phyloP scores from a whole-genome alignment of 2,888 invertebrate species.

The Hydropsyche betteni region DNA sequence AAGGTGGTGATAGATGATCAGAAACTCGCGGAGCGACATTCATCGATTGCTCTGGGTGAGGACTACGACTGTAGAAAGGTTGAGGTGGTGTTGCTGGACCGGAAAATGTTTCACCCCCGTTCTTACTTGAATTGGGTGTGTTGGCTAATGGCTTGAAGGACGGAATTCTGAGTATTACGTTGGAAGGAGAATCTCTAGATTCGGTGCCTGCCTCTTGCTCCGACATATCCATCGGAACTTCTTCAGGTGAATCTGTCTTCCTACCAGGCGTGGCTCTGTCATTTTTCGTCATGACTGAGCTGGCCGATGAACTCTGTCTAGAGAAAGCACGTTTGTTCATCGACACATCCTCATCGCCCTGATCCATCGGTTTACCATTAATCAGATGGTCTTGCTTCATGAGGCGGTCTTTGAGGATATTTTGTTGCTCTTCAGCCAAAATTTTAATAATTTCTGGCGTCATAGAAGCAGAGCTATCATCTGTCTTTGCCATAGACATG shows the following conservation, averaged over 20 bases:
- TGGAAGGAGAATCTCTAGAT: slow-evolving; percentile 67
- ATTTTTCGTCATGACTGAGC: slow-evolving; percentile 57
- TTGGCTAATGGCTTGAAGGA: slow-evolving; percentile 79
- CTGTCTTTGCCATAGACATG: slow-evolving; percentile 57
- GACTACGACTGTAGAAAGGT: slow-evolving; percentile 58
- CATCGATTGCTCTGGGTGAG: slow-evolving; percentile 59
- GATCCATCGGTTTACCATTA: slow-evolving; percentile 53
- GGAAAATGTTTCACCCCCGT: slow-evolving; percentile 62
- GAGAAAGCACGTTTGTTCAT: slow-evolving; percentile 56
- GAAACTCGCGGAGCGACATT: slow-evolving; percentile 58
- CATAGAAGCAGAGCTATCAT: slow-evolving; percentile 57
- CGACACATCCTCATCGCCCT: slow-evolving; percentile 46
- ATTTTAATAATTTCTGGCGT: slow-evolving; percentile 68
- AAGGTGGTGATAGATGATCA: slow-evolving; percentile 62
- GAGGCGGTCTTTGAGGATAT: slow-evolving; percentile 54
- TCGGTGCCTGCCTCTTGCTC: slow-evolving; percentile 55
- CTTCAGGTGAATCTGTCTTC: slow-evolving; percentile 59
- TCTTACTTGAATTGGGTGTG: slow-evolving; percentile 64
- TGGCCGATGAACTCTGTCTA: slow-evolving; percentile 58
- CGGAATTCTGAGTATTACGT: slow-evolving; percentile 91
- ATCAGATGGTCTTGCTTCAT: slow-evolving; percentile 51
- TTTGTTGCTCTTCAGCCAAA: slow-evolving; percentile 66
- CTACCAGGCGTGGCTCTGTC: slow-evolving; percentile 55
- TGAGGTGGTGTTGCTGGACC: slow-evolving; percentile 64
- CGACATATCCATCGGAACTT: slow-evolving; percentile 48